Evolutionary conservation across 1,140 invertebrate genomes (phyloP).

Genomic region (Trachelipus rathkii): DNA sequence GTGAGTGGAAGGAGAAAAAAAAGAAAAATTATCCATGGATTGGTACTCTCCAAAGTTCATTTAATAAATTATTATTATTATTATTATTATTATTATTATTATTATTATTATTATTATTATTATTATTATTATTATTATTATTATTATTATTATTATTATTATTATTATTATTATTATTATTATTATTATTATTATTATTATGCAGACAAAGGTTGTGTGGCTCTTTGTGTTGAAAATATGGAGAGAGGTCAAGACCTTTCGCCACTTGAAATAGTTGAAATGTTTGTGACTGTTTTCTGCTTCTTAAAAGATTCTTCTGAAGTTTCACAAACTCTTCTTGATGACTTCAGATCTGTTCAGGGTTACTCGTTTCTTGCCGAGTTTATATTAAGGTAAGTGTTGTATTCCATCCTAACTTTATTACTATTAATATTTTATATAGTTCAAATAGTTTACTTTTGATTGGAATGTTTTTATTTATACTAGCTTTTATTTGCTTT

Average conservation of each 20-base stretch:
- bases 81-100: conserved; percentile 40
- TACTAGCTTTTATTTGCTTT: no score
- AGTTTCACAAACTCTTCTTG: conserved; percentile 85
- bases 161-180: conserved; percentile 40
- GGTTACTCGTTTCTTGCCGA: conserved; percentile 93
- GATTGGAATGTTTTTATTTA: no score
- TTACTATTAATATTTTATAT: no score
- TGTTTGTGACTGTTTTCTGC: conserved; percentile 97
- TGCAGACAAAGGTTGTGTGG: conserved; percentile 90
- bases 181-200: neutral
- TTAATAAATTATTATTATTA: no score
- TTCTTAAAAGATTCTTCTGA: conserved; percentile 98
- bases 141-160: conserved; percentile 40
- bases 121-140: conserved; percentile 40
- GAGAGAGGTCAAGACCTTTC: conserved; percentile 80
- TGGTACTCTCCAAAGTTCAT: no score
- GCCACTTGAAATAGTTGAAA: conserved; percentile 93
- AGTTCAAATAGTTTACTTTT: no score
- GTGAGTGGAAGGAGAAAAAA: no score
- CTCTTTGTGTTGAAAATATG: conserved; percentile 94
- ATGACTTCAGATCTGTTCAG: conserved; percentile 91
- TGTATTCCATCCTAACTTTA: no score
- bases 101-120: conserved; percentile 40
- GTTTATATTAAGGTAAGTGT: conserved; percentile 81
- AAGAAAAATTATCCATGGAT: no score